phyloP scores from a whole-genome alignment of 37 sponge, comb jelly and placozoan species.

The Aphrocallistes beatrix region DNA sequence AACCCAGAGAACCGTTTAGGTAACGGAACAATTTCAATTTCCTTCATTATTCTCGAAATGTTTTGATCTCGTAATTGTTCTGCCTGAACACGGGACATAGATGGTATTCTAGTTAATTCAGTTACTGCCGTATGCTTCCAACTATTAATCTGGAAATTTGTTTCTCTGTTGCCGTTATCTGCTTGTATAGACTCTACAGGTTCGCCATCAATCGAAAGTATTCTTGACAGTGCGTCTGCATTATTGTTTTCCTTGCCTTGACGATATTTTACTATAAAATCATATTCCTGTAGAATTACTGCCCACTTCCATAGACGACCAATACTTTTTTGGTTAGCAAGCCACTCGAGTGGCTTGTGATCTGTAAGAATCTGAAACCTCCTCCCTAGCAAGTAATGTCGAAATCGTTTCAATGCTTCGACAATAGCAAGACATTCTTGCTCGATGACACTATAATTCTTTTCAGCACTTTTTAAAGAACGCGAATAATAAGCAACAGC shows the following conservation, averaged over 20 bases:
- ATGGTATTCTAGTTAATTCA: too few relatives aligned
- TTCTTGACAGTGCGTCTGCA: slow-evolving; percentile 33
- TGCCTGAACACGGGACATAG: too few relatives aligned
- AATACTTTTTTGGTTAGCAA: slow-evolving; percentile 31
- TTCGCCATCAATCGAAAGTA: neutral
- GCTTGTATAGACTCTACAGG: too few relatives aligned
- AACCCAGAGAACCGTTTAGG: neutral
- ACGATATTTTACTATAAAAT: slow-evolving; percentile 21
- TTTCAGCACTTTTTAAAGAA: slow-evolving; percentile 26
- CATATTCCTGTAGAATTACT: slow-evolving; percentile 27
- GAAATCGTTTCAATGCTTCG: too few relatives aligned
- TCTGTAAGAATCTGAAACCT: slow-evolving; percentile 28
- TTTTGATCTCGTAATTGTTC: neutral
- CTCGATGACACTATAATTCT: slow-evolving; percentile 27
- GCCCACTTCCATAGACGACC: slow-evolving; percentile 31
- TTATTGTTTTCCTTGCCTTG: slow-evolving; percentile 29
- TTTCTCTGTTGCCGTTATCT: too few relatives aligned
- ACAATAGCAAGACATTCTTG: slow-evolving; percentile 24
- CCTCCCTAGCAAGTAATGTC: slow-evolving; percentile 29
- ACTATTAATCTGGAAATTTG: too few relatives aligned
- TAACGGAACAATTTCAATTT: too few relatives aligned
- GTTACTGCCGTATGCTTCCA: too few relatives aligned
- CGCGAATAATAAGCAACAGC: slow-evolving; percentile 30
- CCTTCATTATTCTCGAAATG: too few relatives aligned
- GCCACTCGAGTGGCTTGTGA: slow-evolving; percentile 39